Conservation (phyloP, 1,140 invertebrate species). For the Nixonia krombeini region DNA sequence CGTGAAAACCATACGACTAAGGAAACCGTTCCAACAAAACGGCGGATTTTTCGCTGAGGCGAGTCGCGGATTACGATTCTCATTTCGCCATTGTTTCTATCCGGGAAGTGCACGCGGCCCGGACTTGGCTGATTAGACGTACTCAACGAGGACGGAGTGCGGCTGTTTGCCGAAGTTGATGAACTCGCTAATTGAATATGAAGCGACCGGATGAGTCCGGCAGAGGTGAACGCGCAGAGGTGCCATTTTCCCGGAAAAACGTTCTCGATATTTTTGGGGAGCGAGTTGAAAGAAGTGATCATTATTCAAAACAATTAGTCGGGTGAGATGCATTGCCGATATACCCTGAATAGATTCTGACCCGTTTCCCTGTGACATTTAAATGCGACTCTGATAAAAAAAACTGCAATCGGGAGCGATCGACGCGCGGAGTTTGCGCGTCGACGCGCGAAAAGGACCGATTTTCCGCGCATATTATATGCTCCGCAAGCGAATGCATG, state of each 20-base stretch:
- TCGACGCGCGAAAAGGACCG: not conserved
- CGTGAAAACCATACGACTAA: too few species aligned
- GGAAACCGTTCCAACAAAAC: too few species aligned
- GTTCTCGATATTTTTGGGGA: too few species aligned
- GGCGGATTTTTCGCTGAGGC: too few species aligned
- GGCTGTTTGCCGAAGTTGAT: conserved; percentile 23
- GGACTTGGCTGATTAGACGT: conserved; percentile 8
- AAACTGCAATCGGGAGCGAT: not conserved
- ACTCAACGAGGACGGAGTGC: conserved; percentile 11
- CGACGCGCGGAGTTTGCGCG: not conserved
- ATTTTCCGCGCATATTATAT: conserved; percentile 13
- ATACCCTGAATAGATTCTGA: not conserved
- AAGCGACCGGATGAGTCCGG: conserved; percentile 13
- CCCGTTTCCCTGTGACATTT: not conserved
- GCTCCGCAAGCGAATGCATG: not conserved
- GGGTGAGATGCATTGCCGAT: not conserved
- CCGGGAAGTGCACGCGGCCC: too few species aligned
- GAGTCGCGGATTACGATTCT: too few species aligned
- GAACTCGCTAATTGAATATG: conserved; percentile 24
- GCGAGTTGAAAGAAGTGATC: not conserved
- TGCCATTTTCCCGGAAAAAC: too few species aligned
- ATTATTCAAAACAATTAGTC: not conserved
- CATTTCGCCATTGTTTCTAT: too few species aligned
- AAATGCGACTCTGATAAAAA: not conserved
- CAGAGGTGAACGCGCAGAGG: conserved; percentile 8